Conservation (phyloP, 2,797 vertebrate genomes). For the Xiphophorus birchmanni region DNA sequence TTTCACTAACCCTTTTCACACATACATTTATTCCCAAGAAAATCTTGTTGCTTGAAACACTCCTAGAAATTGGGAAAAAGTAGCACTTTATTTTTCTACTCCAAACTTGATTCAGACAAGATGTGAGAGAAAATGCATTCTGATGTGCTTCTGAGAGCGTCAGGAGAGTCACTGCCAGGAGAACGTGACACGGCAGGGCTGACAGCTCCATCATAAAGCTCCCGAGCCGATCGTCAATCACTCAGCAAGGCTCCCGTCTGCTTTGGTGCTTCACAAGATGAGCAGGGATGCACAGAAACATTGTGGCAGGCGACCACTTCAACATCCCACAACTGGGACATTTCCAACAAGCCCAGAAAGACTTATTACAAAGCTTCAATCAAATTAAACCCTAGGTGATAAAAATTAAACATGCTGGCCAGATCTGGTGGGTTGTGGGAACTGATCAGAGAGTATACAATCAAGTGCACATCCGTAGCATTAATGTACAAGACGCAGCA, state of each 20-base stretch:
- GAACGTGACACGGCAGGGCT: conserved; percentile 72
- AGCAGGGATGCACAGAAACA: conserved; percentile 45
- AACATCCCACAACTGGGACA: conserved; percentile 34
- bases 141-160: conserved; percentile 63
- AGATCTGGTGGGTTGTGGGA: conserved; percentile 2
- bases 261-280: conserved; percentile 49
- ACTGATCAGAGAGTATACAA: conserved; percentile 7
- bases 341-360: conserved; percentile 51
- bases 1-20: not conserved
- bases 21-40: not conserved
- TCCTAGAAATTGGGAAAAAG: conserved; percentile 30
- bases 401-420: conserved; percentile 1
- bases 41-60: not conserved
- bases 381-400: conserved; percentile 36
- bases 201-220: conserved; percentile 79
- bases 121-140: conserved; percentile 58
- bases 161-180: conserved; percentile 68
- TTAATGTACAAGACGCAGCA: conserved; percentile 1
- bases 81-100: conserved; percentile 46
- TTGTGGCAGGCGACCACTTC: conserved; percentile 39
- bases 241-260: conserved; percentile 65
- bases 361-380: conserved; percentile 55
- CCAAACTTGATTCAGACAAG: conserved; percentile 56
- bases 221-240: conserved; percentile 75
- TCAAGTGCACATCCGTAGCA: not conserved